Evolutionary conservation across 2,797 vertebrate genomes (phyloP).

Genomic region (Lindbergichthys nudifrons): DNA sequence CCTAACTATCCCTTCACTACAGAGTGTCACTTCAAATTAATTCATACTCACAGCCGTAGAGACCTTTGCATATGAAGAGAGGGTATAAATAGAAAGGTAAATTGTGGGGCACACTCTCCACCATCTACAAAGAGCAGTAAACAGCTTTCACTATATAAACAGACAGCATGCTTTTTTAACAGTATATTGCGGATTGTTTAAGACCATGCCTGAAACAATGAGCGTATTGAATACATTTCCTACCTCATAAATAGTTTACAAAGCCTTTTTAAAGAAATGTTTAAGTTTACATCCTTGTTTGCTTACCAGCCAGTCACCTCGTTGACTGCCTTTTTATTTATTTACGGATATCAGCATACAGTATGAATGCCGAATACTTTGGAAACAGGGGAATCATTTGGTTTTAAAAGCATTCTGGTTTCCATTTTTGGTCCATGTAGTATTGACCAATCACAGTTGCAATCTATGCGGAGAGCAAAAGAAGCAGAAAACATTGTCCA

Average conservation of each 20-base stretch:
- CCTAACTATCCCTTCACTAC: not conserved
- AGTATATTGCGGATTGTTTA: not conserved
- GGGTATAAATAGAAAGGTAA: slow-evolving; percentile 10
- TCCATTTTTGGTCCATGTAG: no score
- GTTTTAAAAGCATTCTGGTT: no score
- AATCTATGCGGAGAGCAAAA: no score
- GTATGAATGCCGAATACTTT: no score
- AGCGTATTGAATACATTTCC: not conserved
- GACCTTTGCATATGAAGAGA: not conserved
- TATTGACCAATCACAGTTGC: no score
- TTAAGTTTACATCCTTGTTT: not conserved
- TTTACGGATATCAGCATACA: no score
- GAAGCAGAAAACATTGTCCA: no score
- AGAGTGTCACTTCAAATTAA: slow-evolving; percentile 34
- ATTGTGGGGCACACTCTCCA: not conserved
- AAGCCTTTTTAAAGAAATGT: not conserved
- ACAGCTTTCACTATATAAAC: not conserved
- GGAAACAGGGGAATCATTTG: no score
- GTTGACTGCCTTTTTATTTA: not conserved
- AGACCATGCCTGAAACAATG: not conserved
- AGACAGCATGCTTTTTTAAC: not conserved
- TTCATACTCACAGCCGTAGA: slow-evolving; percentile 6
- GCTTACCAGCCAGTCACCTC: not conserved
- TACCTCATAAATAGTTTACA: not conserved
- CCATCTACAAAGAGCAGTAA: not conserved